Evolutionary conservation across 2,113 vertebrate genomes (phyloP).

Genomic region (Diphyllodes magnificus): DNA sequence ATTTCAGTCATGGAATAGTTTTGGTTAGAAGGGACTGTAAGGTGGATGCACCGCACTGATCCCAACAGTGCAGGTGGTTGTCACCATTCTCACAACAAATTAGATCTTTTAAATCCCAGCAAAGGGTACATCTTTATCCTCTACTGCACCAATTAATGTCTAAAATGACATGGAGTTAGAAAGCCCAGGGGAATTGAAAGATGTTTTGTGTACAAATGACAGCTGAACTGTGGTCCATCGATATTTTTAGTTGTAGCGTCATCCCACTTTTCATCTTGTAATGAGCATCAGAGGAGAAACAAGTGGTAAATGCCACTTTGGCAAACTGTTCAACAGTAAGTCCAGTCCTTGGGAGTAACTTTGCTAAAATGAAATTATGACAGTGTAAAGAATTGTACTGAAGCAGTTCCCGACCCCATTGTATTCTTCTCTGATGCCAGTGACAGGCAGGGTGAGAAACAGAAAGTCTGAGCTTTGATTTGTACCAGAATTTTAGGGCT

Average conservation of each 20-base stretch:
- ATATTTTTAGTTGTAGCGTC: background rate
- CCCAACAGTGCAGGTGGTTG: background rate
- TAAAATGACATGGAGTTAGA: background rate
- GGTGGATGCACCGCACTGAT: background rate
- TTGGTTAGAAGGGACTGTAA: background rate
- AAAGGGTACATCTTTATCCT: background rate
- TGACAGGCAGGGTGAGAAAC: background rate
- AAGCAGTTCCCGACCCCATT: background rate
- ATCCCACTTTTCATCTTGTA: background rate
- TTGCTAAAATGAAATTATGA: background rate
- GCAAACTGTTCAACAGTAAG: background rate
- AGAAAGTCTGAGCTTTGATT: background rate
- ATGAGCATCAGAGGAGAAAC: background rate
- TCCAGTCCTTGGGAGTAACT: background rate
- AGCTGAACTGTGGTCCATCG: background rate
- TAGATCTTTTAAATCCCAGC: background rate
- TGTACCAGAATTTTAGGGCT: background rate
- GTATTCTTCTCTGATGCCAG: background rate
- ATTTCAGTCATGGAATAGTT: background rate
- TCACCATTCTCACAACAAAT: background rate
- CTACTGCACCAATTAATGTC: slow-evolving; percentile 6
- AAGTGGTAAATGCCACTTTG: background rate
- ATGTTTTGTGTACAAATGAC: background rate
- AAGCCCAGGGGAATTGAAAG: background rate
- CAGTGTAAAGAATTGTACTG: background rate